Conservation (phyloP, 2,888 invertebrate species). For the Erebia palarica region DNA sequence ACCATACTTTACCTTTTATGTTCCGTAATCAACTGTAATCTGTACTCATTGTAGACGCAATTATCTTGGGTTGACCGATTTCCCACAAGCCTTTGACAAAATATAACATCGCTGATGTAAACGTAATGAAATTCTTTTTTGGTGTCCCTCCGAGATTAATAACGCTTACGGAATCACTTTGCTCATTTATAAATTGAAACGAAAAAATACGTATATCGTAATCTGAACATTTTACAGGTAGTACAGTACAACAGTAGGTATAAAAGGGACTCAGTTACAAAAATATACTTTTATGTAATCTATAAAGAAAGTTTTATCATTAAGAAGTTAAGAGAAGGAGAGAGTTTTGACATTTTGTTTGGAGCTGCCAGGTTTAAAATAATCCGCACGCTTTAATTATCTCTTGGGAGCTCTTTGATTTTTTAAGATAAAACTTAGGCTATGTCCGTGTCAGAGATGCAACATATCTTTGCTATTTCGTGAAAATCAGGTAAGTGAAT, state of each 20-base stretch:
- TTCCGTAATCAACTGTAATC: not conserved
- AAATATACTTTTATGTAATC: not conserved
- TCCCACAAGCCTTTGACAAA: constrained; percentile 9
- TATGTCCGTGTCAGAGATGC: no score
- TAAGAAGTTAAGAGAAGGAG: no score
- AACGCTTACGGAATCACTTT: not conserved
- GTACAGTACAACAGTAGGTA: not conserved
- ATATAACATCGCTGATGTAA: not conserved
- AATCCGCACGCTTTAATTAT: no score
- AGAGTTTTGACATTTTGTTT: no score
- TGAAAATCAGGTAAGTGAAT: no score
- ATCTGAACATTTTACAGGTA: not conserved
- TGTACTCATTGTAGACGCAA: not conserved
- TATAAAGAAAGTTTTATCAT: no score
- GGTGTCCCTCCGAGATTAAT: constrained; percentile 7
- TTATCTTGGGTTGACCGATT: constrained; percentile 18
- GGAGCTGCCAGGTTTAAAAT: no score
- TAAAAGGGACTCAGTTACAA: no score
- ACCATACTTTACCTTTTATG: not conserved
- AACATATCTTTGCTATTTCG: no score
- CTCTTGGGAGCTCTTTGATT: no score
- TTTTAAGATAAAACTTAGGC: no score
- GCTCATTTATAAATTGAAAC: constrained; percentile 11
- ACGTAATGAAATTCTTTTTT: constrained; percentile 9
- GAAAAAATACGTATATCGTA: not conserved